Conservation (phyloP, 2,888 invertebrate genomes). For the Pteria penguin region DNA sequence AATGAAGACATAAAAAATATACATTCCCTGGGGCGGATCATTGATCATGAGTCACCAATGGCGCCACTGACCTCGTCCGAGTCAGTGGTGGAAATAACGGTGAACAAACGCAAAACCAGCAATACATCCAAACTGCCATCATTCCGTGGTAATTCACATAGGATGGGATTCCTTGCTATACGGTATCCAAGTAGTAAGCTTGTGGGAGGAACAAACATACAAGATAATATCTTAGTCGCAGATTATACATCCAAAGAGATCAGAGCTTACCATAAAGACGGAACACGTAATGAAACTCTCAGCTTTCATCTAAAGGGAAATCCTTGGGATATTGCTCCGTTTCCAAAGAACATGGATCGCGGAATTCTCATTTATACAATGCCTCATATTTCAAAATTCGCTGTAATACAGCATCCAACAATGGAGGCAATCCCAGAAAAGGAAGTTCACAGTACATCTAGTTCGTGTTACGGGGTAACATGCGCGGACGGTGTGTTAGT, state of each 20-base stretch:
- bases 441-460: not conserved
- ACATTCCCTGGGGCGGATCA: slow-evolving; percentile 1
- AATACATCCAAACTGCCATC: not conserved
- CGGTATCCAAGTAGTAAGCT: slow-evolving; percentile 14
- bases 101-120: not conserved
- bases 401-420: not conserved
- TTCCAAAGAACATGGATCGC: not conserved
- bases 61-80: not conserved
- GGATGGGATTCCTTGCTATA: slow-evolving; percentile 8
- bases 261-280: slow-evolving; percentile 2
- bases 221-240: not conserved
- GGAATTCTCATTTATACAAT: not conserved
- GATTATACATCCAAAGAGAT: slow-evolving; percentile 17
- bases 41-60: not conserved
- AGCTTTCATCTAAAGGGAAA: slow-evolving; percentile 12
- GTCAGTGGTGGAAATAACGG: not conserved
- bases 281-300: slow-evolving; percentile 1
- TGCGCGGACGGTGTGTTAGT: not conserved
- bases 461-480: slow-evolving; percentile 13
- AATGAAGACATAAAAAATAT: slow-evolving; percentile 9
- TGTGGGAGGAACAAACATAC: not conserved
- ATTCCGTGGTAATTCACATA: not conserved
- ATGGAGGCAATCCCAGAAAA: not conserved
- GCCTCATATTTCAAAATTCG: slow-evolving; percentile 3
- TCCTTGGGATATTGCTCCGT: slow-evolving; percentile 6